Conservation (phyloP, 2,797 vertebrate genomes). For the Artibeus jamaicensis region DNA sequence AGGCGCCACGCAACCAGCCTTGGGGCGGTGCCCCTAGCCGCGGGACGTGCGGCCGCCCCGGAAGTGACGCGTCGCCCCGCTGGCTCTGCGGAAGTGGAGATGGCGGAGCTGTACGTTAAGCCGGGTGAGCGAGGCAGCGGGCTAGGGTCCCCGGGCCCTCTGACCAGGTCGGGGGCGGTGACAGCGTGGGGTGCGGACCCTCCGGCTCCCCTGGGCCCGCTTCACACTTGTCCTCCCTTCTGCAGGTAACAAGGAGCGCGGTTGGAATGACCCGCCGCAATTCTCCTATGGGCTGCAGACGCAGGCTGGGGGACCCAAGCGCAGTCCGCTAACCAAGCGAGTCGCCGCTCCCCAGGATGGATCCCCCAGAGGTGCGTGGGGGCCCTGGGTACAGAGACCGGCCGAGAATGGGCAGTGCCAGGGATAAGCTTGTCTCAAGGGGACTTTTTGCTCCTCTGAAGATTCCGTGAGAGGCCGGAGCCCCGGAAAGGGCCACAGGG, state of each 20-base stretch:
- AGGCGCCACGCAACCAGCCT: fast-evolving
- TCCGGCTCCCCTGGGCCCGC: neutral
- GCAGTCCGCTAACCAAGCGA: constrained; percentile 85
- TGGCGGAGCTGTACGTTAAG: constrained; percentile 85
- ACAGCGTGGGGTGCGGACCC: neutral
- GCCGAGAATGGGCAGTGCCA: neutral
- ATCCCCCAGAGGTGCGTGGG: constrained; percentile 75
- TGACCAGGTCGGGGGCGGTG: neutral
- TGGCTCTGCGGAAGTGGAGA: constrained; percentile 74
- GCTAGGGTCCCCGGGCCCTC: neutral
- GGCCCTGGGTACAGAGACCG: neutral
- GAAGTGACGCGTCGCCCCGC: constrained; percentile 66
- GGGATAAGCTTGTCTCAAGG: neutral
- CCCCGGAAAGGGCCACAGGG: neutral
- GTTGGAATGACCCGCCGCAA: constrained; percentile 97
- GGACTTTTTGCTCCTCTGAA: neutral
- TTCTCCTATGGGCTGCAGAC: constrained; percentile 92
- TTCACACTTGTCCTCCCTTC: neutral
- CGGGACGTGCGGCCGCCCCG: neutral
- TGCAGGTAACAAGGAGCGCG: constrained; percentile 92
- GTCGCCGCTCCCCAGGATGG: constrained; percentile 78
- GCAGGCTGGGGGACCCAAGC: constrained; percentile 80
- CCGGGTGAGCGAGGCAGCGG: constrained; percentile 74
- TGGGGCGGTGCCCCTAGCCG: fast-evolving
- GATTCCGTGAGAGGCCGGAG: neutral